A percentile compares a stretch with the other conserved stretches of the same genome.
Conservation (phyloP, 2,888 invertebrate genomes). For the Apeira syringaria region DNA sequence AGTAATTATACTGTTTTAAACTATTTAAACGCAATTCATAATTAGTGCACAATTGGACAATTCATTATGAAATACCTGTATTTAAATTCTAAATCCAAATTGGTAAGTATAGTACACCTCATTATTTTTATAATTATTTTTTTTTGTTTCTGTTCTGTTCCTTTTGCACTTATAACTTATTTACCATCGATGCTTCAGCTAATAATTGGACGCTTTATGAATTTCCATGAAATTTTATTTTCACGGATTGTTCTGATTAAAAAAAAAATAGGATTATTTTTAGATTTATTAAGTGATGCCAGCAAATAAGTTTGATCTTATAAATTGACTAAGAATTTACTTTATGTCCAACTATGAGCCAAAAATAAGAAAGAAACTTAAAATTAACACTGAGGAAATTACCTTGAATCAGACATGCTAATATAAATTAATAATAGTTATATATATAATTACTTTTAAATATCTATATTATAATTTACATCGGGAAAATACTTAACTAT, state of each 20-base stretch:
- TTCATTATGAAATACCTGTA: constrained; percentile 60
- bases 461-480: constrained; percentile 1
- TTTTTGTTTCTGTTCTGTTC: too few species aligned
- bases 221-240: too few species aligned
- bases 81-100: constrained; percentile 43
- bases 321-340: background rate
- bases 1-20: constrained; percentile 47
- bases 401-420: constrained; percentile 12
- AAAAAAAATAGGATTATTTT: too few species aligned
- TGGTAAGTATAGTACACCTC: constrained; percentile 28
- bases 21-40: constrained; percentile 23
- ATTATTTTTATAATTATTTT: constrained; percentile 16
- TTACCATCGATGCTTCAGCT: constrained; percentile 8
- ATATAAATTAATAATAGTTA: background rate
- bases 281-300: background rate
- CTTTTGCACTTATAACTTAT: too few species aligned
- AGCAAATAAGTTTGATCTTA: background rate
- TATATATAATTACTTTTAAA: background rate
- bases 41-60: constrained; percentile 67
- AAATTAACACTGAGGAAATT: constrained; percentile 34
- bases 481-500: constrained; percentile 8
- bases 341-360: constrained; percentile 25
- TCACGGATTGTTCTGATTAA: too few species aligned
- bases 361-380: constrained; percentile 23
- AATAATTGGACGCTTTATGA: constrained; percentile 25